Evolutionary conservation across 2,888 invertebrate genomes (phyloP).

Genomic region (Idaea straminata): DNA sequence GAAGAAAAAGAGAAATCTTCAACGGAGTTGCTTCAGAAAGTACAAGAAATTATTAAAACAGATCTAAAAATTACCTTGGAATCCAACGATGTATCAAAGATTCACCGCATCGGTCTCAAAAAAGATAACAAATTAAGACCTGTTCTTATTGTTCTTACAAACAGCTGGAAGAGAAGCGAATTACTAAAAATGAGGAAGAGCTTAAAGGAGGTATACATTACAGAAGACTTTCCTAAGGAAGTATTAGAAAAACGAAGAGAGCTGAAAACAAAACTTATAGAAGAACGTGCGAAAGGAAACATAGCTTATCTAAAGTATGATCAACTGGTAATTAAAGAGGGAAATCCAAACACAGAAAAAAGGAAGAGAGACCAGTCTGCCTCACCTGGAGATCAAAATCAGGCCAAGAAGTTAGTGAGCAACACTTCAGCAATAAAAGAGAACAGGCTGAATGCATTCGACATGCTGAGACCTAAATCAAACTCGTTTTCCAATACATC

Average conservation of each 20-base stretch:
- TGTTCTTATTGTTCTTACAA: constrained; percentile 17
- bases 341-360: constrained; percentile 14
- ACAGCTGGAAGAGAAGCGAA: constrained; percentile 25
- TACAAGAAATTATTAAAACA: constrained; percentile 19
- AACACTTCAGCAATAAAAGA: too few species aligned
- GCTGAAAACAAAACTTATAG: constrained; percentile 19
- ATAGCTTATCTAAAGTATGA: constrained; percentile 29
- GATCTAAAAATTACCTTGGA: constrained; percentile 27
- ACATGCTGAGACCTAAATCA: too few species aligned
- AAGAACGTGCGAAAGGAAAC: constrained; percentile 22
- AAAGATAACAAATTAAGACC: constrained; percentile 24
- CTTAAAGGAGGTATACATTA: constrained; percentile 23
- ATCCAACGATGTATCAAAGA: constrained; percentile 28
- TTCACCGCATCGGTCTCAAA: constrained; percentile 24
- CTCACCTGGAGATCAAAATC: neutral
- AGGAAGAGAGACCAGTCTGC: constrained; percentile 23
- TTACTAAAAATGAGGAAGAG: constrained; percentile 17
- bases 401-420: too few species aligned
- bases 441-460: too few species aligned
- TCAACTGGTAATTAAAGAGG: constrained; percentile 27
- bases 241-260: constrained; percentile 25
- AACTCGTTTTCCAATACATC: too few species aligned
- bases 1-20: constrained; percentile 27
- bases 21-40: constrained; percentile 19
- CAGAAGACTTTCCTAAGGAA: constrained; percentile 32